Conservation (phyloP, 2,797 vertebrate genomes). For the Enoplosus armatus region DNA sequence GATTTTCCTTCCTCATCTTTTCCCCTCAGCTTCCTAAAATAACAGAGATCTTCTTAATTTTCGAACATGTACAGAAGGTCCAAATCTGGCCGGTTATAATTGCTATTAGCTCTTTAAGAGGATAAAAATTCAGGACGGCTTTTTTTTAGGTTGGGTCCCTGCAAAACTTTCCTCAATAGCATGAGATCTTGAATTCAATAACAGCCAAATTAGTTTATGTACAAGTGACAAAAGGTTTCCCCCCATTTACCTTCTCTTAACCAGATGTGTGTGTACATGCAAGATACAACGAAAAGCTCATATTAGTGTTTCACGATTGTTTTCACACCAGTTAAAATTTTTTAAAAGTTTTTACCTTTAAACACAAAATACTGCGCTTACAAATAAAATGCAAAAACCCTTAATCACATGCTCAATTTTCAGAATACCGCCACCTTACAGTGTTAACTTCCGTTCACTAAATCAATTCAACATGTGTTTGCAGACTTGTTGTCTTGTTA, state of each 20-base stretch:
- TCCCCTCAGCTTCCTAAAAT: conserved; percentile 35
- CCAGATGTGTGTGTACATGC: neutral
- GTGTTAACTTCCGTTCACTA: no score
- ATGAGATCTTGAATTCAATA: conserved; percentile 15
- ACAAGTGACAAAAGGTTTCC: neutral
- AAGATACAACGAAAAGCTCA: neutral
- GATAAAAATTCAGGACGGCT: conserved; percentile 1
- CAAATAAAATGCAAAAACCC: neutral
- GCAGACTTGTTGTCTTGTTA: neutral
- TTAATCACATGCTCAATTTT: neutral
- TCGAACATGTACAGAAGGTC: neutral
- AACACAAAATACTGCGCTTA: neutral
- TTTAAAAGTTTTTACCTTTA: neutral
- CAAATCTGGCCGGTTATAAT: neutral
- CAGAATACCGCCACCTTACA: no score
- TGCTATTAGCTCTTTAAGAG: neutral
- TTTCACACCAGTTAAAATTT: neutral
- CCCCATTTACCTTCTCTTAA: neutral
- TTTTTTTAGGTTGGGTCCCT: conserved; percentile 5
- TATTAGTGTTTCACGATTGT: neutral
- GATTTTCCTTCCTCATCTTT: conserved; percentile 50
- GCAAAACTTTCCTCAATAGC: conserved; percentile 3
- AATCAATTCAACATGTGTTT: neutral
- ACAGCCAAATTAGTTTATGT: neutral
- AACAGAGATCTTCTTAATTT: conserved; percentile 27